Evolutionary conservation across 2,888 invertebrate genomes (phyloP), one percentile per base, ranked within the genome.

Genomic region (Abrostola tripartita): DNA sequence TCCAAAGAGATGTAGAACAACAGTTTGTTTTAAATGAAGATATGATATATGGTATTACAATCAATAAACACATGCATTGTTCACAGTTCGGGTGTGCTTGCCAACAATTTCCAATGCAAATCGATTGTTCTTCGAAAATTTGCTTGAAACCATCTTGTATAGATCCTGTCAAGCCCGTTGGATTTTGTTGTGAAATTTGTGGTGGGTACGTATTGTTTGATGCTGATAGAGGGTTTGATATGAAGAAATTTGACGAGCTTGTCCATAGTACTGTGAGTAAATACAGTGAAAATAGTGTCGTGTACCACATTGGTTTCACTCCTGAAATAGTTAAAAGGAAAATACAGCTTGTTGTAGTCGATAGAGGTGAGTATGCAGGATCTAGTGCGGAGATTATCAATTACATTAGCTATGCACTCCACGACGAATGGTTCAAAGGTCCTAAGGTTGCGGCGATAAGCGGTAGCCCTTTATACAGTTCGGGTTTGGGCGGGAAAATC

Each of bases 121-220:
- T 92, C 7, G 88, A 92, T 58, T 94, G 94, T 57, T 68, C 83
- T 0, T 65, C 76, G 0, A 94, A 92, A 68, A 89, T 84, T 67
- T 94, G 94, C 61, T 81, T 88, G 0, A 79, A 80, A 40, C 88
- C 90, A 41, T 68, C 84, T 5, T 94, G 94, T 70, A 78, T 86
- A 0, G 65, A 88, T 69, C 92, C 94, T 0, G 81, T 94, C 8
- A 87, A 91, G 55, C 93, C 94, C 6, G 59, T 75, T 0, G 94
- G 94, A 0, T 91, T 91, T 72, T 94, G 94, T 68, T 94, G 94
- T 57, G 88, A 89, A 57, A 88, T 93, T 51, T 94, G 94, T 55
- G 94, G 94, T 0, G 94, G 93, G 5, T 82, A 82, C 10, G 71
- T 93, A 12, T 65, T 81, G 0, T 89, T 92, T 55, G 79, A 89